These are phyloP conservation scores for Epirrhoe tristata DNA, from an alignment of 2,888 invertebrate genomes.

Conservation along the genomic window DNA sequence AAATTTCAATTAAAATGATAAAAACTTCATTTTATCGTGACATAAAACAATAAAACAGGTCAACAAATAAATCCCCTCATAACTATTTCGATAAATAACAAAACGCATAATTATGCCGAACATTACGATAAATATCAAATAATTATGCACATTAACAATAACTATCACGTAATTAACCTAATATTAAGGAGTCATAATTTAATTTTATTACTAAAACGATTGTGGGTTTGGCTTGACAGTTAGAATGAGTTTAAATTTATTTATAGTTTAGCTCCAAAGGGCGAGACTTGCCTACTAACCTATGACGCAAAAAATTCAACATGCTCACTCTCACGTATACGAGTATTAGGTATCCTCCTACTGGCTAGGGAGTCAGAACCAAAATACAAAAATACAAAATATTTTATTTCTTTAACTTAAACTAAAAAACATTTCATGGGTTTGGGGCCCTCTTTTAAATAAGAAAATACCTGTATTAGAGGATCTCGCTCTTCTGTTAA, in stretches of 20 bases:
- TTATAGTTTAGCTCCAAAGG: neutral
- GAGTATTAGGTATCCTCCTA: too few species aligned
- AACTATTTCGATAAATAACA: conserved; percentile 27
- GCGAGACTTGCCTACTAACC: neutral
- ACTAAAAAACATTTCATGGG: too few species aligned
- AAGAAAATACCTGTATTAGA: too few species aligned
- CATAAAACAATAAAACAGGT: conserved; percentile 16
- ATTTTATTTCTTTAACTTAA: too few species aligned
- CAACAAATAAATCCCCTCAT: conserved; percentile 16
- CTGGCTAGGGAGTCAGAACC: too few species aligned
- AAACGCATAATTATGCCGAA: conserved; percentile 21
- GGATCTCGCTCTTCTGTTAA: too few species aligned
- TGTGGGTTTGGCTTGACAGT: conserved; percentile 35
- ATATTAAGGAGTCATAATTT: conserved; percentile 45
- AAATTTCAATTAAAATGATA: neutral
- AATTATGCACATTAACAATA: conserved; percentile 39
- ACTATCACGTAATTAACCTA: conserved; percentile 43
- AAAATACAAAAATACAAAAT: too few species aligned
- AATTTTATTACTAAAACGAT: conserved; percentile 43
- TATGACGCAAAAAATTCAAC: neutral
- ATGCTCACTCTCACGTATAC: too few species aligned
- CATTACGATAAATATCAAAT: conserved; percentile 22
- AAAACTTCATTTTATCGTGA: conserved; percentile 14
- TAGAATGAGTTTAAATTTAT: conserved; percentile 21
- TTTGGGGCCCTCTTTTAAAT: too few species aligned